phyloP scores from a whole-genome alignment of 1,140 invertebrate species.

The Brachystomella parvula region DNA sequence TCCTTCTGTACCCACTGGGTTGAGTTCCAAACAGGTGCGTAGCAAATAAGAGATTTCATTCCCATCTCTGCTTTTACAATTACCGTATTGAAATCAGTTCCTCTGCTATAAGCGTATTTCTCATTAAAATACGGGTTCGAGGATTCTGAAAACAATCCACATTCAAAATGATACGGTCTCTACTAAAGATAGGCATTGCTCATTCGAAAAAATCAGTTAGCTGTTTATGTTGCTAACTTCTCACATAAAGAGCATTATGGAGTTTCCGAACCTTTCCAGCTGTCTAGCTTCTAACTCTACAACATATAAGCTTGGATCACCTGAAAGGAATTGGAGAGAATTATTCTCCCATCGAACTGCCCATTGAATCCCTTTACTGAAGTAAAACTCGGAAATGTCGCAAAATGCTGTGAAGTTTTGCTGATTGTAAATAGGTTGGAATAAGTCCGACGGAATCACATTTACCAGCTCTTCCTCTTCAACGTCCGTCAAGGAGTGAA shows the following conservation, averaged over 20 bases:
- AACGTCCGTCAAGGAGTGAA: background rate
- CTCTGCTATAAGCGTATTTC: conserved; percentile 6
- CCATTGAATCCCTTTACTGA: conserved; percentile 25
- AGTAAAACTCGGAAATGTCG: conserved; percentile 22
- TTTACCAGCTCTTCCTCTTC: conserved; percentile 2
- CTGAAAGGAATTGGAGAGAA: conserved; percentile 7
- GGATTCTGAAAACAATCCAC: background rate
- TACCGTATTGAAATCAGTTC: conserved; percentile 7
- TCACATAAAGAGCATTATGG: no score
- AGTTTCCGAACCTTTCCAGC: no score
- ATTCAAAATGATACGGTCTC: no score
- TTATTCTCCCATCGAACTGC: conserved; percentile 26
- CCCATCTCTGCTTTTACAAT: background rate
- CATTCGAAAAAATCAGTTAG: no score
- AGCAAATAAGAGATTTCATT: conserved; percentile 25
- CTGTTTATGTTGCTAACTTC: no score
- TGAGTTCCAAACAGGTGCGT: conserved; percentile 29
- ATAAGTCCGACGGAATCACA: conserved; percentile 1
- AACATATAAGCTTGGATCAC: no score
- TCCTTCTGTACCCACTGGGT: conserved; percentile 20
- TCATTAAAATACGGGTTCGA: conserved; percentile 2
- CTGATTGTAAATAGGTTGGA: conserved; percentile 14
- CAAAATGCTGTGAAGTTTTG: conserved; percentile 23
- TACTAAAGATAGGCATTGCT: no score
- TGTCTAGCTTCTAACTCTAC: no score